Conservation (phyloP, 2,113 vertebrate genomes). For the Hoplias malabaricus region DNA sequence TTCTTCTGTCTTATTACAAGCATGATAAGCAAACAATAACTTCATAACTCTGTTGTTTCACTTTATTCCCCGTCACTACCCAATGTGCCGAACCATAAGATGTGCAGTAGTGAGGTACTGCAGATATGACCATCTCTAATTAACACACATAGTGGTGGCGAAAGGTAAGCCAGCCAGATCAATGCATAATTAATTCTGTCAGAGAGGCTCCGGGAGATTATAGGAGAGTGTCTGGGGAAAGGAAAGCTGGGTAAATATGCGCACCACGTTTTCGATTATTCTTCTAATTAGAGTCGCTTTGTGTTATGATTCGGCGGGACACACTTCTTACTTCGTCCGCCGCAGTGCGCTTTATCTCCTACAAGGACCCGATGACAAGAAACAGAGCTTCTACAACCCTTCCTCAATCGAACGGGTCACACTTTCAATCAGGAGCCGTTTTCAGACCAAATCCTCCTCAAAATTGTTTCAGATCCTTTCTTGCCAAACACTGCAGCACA, state of each 20-base stretch:
- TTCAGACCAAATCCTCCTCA: not conserved
- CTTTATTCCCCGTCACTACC: not conserved
- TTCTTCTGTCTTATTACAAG: not conserved
- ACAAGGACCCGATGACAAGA: constrained; percentile 3
- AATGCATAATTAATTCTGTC: constrained; percentile 1
- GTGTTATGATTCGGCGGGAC: not conserved
- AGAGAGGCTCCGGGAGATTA: not conserved
- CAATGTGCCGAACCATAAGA: not conserved
- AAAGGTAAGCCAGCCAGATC: constrained; percentile 3
- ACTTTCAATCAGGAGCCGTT: not conserved
- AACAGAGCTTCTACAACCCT: not conserved
- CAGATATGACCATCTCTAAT: constrained; percentile 12
- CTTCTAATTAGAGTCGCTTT: constrained; percentile 13
- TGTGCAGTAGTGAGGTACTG: not conserved
- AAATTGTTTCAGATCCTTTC: not conserved
- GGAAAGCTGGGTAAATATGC: not conserved
- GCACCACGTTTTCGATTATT: not conserved
- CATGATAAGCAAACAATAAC: not conserved
- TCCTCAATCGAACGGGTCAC: not conserved
- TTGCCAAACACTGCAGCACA: not conserved
- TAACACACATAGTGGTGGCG: not conserved
- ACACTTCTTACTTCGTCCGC: not conserved
- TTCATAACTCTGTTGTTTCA: not conserved
- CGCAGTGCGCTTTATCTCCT: not conserved
- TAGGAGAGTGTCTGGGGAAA: not conserved